Percentiles rank a stretch among this genome's conserved stretches.
Evolutionary conservation across 2,797 vertebrate genomes (phyloP).

Genomic region (Alfaro cultratus): DNA sequence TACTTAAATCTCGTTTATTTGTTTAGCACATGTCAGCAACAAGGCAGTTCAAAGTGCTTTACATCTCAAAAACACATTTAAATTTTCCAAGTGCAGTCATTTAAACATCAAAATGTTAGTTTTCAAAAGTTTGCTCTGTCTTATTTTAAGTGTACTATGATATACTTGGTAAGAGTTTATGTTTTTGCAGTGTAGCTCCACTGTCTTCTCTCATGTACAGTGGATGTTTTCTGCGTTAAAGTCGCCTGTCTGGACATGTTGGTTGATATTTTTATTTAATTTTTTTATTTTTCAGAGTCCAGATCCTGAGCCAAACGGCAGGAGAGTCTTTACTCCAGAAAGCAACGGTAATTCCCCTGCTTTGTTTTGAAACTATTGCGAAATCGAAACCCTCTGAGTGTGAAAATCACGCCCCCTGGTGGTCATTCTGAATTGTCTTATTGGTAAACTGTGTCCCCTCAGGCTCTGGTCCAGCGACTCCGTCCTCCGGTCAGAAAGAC

Average conservation of each 20-base stretch:
- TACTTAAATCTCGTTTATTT: no score
- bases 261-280: neutral
- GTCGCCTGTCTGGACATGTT: neutral
- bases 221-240: neutral
- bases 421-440: slow-evolving; percentile 19
- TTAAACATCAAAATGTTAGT: no score
- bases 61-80: no score
- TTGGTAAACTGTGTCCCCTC: neutral
- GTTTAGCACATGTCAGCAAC: no score
- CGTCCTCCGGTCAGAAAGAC: slow-evolving; percentile 77
- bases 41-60: no score
- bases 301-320: slow-evolving; percentile 62
- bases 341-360: slow-evolving; percentile 68
- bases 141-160: no score
- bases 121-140: no score
- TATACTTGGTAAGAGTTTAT: no score
- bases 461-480: slow-evolving; percentile 67
- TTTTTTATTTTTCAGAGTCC: slow-evolving; percentile 51
- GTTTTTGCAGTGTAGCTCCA: neutral
- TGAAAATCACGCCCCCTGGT: slow-evolving; percentile 54
- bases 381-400: neutral
- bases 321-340: slow-evolving; percentile 66
- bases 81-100: no score
- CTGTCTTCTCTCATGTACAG: neutral
- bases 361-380: neutral